These are phyloP conservation scores for Psittacara wagleri DNA, from an alignment of 2,113 vertebrate genomes.

Conservation along the genomic window DNA sequence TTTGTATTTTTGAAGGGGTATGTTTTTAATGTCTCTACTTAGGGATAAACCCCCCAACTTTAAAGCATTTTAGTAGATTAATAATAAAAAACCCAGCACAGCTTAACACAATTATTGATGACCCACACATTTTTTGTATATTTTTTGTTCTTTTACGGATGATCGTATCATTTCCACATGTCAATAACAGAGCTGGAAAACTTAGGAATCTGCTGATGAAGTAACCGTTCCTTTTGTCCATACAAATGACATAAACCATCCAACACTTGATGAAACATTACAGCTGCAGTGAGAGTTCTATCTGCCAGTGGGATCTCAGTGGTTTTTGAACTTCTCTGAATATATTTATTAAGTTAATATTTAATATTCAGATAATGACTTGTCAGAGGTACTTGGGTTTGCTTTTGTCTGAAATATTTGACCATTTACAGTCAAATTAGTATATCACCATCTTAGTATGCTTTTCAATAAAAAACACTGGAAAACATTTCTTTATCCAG, in stretches of 20 bases:
- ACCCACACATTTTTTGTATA: not conserved
- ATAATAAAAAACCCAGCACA: not conserved
- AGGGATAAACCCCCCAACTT: not conserved
- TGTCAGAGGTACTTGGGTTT: not conserved
- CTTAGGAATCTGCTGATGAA: conserved; percentile 25
- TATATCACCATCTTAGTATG: not conserved
- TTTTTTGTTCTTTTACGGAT: not conserved
- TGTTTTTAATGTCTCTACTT: not conserved
- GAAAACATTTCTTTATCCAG: not conserved
- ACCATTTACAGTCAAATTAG: not conserved
- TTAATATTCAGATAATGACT: conserved; percentile 11
- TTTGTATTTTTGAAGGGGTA: not conserved
- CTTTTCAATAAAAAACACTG: not conserved
- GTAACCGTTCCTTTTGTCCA: not conserved
- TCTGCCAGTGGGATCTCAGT: not conserved
- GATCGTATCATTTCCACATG: not conserved
- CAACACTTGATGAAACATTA: conserved; percentile 39
- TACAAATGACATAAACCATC: not conserved
- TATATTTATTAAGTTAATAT: conserved; percentile 9
- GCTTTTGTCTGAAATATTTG: not conserved
- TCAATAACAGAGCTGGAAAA: conserved; percentile 16
- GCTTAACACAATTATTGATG: not conserved
- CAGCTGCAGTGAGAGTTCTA: conserved; percentile 19
- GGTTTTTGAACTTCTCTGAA: not conserved
- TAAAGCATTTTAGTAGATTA: not conserved